Conservation (phyloP, 2,888 invertebrate species). For the Mythimna loreyi region DNA sequence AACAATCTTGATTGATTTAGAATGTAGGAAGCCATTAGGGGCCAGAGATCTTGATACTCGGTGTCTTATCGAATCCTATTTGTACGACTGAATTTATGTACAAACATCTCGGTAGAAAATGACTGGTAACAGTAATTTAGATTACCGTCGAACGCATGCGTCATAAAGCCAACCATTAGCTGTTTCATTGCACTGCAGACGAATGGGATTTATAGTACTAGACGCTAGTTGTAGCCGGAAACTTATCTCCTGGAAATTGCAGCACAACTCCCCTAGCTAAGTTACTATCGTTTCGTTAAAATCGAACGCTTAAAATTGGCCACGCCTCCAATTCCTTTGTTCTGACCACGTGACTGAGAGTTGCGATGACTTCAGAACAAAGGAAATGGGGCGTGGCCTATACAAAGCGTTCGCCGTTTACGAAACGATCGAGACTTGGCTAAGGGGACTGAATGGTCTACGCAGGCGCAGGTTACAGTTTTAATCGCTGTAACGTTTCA, state of each 20-base stretch:
- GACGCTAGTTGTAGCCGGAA: constrained; percentile 37
- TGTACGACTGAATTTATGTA: constrained; percentile 44
- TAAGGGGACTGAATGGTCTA: too few species aligned
- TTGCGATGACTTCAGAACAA: too few species aligned
- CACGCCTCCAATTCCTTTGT: too few species aligned
- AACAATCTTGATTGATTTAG: constrained; percentile 79
- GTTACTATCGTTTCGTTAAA: too few species aligned
- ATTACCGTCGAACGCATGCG: constrained; percentile 67
- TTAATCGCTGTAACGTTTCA: constrained; percentile 38
- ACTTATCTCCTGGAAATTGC: constrained; percentile 30
- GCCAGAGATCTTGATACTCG: constrained; percentile 57
- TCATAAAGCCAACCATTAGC: constrained; percentile 63
- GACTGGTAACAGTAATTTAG: constrained; percentile 71
- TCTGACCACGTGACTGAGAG: too few species aligned
- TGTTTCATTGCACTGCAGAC: constrained; percentile 59
- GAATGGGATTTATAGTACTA: constrained; percentile 51
- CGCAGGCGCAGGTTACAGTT: too few species aligned
- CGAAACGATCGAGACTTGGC: too few species aligned
- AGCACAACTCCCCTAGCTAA: too few species aligned
- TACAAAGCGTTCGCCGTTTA: too few species aligned
- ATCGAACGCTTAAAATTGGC: too few species aligned
- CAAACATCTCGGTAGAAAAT: constrained; percentile 59
- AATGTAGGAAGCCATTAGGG: constrained; percentile 75
- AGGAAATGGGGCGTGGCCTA: too few species aligned
- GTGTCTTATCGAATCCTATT: constrained; percentile 52